These are phyloP conservation scores for Lasioglossum pauxillum DNA, from an alignment of 2,888 invertebrate genomes.

Conservation along the genomic window DNA sequence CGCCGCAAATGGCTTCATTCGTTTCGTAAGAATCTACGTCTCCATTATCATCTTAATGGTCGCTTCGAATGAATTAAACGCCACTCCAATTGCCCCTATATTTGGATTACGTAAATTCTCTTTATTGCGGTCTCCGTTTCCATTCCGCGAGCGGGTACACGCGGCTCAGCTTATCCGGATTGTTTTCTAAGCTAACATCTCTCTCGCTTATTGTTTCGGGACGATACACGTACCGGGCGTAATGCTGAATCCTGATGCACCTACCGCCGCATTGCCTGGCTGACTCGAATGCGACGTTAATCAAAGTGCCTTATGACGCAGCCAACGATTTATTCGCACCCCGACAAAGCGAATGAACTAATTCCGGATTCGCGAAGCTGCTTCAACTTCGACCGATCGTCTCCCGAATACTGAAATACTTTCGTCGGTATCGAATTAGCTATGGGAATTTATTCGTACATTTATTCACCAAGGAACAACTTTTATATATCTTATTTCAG, in stretches of 20 bases:
- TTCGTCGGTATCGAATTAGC: background rate
- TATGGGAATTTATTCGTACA: background rate
- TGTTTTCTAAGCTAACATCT: conserved; percentile 48
- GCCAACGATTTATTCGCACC: background rate
- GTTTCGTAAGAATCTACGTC: conserved; percentile 38
- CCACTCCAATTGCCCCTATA: conserved; percentile 53
- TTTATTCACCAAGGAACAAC: background rate
- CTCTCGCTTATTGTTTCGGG: conserved; percentile 24
- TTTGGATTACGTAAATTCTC: conserved; percentile 58
- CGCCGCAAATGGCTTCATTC: conserved; percentile 13
- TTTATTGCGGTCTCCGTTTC: conserved; percentile 41
- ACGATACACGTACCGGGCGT: background rate
- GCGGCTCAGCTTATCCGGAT: conserved; percentile 41
- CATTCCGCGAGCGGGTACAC: conserved; percentile 18
- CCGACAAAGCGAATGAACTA: background rate
- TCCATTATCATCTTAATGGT: conserved; percentile 40
- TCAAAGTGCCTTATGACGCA: background rate
- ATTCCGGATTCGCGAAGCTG: background rate
- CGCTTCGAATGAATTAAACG: conserved; percentile 49
- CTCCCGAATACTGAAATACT: background rate
- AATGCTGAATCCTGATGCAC: background rate
- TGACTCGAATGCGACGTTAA: background rate
- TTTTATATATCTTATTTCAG: background rate
- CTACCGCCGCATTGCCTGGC: background rate
- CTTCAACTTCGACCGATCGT: background rate